A percentile compares a stretch with the other conserved stretches of the same genome.
phyloP scores from a whole-genome alignment of 1,140 invertebrate genomes.

The Drosophila sp. region DNA sequence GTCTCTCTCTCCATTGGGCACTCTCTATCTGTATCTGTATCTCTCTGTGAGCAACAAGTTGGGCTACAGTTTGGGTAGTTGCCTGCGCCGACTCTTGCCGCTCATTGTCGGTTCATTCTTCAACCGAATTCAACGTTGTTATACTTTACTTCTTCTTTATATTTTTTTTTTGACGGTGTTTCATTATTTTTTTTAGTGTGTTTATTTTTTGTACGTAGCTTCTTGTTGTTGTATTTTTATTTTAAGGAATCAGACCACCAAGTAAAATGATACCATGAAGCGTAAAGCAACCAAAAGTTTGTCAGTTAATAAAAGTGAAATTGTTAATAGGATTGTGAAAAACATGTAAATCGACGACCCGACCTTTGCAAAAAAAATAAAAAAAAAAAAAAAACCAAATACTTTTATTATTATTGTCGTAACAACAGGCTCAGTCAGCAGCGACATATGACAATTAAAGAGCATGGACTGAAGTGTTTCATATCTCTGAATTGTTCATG shows the following conservation, averaged over 20 bases:
- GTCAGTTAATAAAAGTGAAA: background rate
- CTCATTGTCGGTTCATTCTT: conserved; percentile 26
- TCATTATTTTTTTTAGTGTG: background rate
- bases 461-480: conserved; percentile 10
- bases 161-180: conserved; percentile 10
- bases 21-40: background rate
- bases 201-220: conserved; percentile 8
- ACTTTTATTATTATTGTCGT: conserved; percentile 4
- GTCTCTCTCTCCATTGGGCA: background rate
- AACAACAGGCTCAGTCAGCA: background rate
- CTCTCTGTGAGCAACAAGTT: conserved; percentile 13
- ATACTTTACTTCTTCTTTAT: conserved; percentile 1
- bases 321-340: background rate
- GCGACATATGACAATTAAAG: conserved; percentile 6
- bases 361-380: conserved; percentile 1
- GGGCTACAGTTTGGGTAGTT: conserved; percentile 14
- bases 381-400: no score
- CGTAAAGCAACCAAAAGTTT: background rate
- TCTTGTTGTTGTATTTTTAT: background rate
- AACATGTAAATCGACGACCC: background rate
- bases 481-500: background rate
- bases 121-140: conserved; percentile 23
- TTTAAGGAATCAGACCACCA: conserved; percentile 8
- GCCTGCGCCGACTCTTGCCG: conserved; percentile 5
- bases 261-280: background rate